These are phyloP conservation scores for Ochotona princeps DNA, from an alignment of 2,113 vertebrate genomes.

Conservation along the genomic window DNA sequence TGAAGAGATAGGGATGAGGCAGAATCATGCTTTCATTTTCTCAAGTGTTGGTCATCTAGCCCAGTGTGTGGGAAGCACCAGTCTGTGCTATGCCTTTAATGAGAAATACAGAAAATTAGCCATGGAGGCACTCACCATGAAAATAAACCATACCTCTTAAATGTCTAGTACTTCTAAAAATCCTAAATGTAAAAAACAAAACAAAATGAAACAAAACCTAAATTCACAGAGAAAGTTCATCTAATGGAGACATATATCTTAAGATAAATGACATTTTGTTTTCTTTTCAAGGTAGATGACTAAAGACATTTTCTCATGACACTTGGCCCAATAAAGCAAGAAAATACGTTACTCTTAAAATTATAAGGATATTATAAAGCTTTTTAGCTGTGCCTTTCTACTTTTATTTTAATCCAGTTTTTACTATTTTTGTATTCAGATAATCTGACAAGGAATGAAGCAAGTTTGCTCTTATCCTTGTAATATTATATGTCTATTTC, in stretches of 20 bases:
- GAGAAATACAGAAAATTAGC: constrained; percentile 23
- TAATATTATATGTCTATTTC: background rate
- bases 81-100: background rate
- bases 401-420: background rate
- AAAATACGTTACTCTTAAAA: background rate
- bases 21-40: background rate
- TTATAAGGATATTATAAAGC: background rate
- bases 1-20: background rate
- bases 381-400: background rate
- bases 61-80: background rate
- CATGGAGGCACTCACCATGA: background rate
- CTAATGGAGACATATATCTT: background rate
- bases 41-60: background rate
- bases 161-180: background rate
- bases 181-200: background rate
- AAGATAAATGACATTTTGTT: background rate
- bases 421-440: background rate
- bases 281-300: background rate
- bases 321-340: background rate
- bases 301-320: background rate
- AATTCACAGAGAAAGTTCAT: background rate
- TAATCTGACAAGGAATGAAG: background rate
- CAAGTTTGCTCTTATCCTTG: background rate
- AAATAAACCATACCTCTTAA: background rate
- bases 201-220: background rate